Percentiles rank a stretch among this genome's conserved stretches.
Evolutionary conservation across 2,113 vertebrate species (phyloP).

Genomic region (Macrotus californicus): DNA sequence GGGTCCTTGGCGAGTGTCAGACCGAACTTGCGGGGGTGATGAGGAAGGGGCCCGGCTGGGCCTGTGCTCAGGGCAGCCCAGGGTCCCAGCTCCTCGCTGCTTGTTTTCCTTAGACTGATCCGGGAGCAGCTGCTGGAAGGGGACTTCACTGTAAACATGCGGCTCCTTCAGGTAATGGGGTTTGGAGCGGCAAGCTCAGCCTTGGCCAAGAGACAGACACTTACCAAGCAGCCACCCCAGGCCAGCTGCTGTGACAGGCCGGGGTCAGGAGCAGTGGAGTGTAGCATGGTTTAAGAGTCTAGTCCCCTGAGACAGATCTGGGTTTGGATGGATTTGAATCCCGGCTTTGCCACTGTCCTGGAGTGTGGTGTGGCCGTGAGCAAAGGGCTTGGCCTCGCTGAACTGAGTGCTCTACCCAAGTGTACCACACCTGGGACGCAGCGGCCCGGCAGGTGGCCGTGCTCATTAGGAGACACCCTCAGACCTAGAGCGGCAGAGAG

Average conservation of each 20-base stretch:
- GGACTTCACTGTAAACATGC: slow-evolving; percentile 97
- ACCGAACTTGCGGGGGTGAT: accelerated
- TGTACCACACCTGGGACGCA: accelerated
- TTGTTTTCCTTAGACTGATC: slow-evolving; percentile 85
- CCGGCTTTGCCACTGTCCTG: background rate
- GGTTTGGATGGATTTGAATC: background rate
- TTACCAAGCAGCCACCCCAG: accelerated
- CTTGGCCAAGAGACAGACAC: background rate
- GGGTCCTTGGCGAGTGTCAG: background rate
- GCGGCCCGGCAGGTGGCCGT: accelerated
- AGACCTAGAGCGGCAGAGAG: background rate
- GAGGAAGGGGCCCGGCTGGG: background rate
- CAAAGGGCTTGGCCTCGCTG: background rate
- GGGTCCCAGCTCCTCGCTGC: background rate
- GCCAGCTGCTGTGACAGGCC: background rate
- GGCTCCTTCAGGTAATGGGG: slow-evolving; percentile 90
- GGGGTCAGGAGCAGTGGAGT: background rate
- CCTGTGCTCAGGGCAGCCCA: background rate
- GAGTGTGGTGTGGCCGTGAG: background rate
- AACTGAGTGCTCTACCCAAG: accelerated
- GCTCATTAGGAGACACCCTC: accelerated
- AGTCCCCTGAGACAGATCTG: background rate
- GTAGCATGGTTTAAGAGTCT: background rate
- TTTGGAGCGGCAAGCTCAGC: background rate
- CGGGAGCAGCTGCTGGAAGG: slow-evolving; percentile 91